phyloP scores from a whole-genome alignment of 1,140 invertebrate species.

The Eubasilissa regina region DNA sequence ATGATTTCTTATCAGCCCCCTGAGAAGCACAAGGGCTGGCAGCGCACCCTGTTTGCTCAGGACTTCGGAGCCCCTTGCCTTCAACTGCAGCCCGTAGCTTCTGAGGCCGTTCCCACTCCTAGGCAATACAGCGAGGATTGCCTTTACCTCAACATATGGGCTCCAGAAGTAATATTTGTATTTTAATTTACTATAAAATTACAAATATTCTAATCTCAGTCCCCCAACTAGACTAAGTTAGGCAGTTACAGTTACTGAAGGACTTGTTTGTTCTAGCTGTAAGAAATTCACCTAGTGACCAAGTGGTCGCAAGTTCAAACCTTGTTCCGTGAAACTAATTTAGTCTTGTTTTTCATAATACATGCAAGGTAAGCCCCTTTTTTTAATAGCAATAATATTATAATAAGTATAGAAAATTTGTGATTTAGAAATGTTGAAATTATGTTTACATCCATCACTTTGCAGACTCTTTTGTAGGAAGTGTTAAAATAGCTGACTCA shows the following conservation, averaged over 20 bases:
- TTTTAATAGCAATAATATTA: too few species aligned
- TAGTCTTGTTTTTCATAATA: too few species aligned
- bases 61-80: constrained; percentile 71
- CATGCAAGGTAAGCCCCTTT: too few species aligned
- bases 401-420: too few species aligned
- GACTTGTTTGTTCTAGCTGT: not conserved
- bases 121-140: constrained; percentile 70
- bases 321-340: too few species aligned
- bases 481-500: too few species aligned
- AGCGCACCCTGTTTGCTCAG: constrained; percentile 67
- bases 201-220: not conserved
- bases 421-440: too few species aligned
- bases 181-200: not conserved
- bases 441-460: too few species aligned
- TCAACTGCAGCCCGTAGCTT: constrained; percentile 62
- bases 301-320: too few species aligned
- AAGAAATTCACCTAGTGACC: too few species aligned
- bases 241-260: constrained; percentile 58
- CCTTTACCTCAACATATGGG: constrained; percentile 74
- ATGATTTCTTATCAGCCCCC: constrained; percentile 64
- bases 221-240: not conserved
- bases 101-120: constrained; percentile 42
- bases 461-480: too few species aligned
- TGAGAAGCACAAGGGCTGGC: constrained; percentile 69
- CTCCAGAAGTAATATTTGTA: constrained; percentile 68